Conservation (phyloP, 1,140 invertebrate genomes). For the Drosophila asahinai region DNA sequence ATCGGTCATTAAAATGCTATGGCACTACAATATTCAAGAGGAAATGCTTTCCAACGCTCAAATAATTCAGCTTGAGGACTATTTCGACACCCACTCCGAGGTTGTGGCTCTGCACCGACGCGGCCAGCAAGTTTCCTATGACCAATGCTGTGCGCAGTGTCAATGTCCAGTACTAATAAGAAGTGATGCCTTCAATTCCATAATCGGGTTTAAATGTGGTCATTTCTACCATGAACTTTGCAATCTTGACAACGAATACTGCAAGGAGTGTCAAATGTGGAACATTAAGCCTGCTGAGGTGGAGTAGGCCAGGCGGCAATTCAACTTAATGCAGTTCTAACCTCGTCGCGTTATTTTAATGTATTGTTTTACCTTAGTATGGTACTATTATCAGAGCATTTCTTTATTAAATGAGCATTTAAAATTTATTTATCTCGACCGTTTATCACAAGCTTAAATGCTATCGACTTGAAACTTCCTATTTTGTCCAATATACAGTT, state of each 20-base stretch:
- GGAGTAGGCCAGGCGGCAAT: conserved; percentile 3
- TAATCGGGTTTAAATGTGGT: conserved; percentile 94
- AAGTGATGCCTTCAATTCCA: conserved; percentile 88
- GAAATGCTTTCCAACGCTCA: conserved; percentile 95
- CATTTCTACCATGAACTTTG: conserved; percentile 96
- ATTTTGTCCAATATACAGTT: no score
- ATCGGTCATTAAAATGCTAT: conserved; percentile 97
- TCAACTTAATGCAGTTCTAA: not conserved
- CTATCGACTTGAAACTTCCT: no score
- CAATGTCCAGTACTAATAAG: conserved; percentile 88
- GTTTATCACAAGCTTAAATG: no score
- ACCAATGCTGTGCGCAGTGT: conserved; percentile 91
- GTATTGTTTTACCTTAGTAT: no score
- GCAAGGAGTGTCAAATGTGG: conserved; percentile 86
- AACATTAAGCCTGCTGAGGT: conserved; percentile 3
- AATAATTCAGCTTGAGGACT: conserved; percentile 94
- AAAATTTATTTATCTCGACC: no score
- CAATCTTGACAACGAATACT: conserved; percentile 85
- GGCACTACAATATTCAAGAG: conserved; percentile 97
- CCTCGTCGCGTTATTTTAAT: no score
- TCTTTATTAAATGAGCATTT: no score
- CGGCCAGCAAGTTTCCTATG: conserved; percentile 90
- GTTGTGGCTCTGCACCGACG: conserved; percentile 91
- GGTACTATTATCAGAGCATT: no score
- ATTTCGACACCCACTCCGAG: conserved; percentile 94